Percentiles rank a stretch among this genome's conserved stretches.
Conservation (phyloP, 2,888 invertebrate genomes). For the Xanthorhoe spadicearia region DNA sequence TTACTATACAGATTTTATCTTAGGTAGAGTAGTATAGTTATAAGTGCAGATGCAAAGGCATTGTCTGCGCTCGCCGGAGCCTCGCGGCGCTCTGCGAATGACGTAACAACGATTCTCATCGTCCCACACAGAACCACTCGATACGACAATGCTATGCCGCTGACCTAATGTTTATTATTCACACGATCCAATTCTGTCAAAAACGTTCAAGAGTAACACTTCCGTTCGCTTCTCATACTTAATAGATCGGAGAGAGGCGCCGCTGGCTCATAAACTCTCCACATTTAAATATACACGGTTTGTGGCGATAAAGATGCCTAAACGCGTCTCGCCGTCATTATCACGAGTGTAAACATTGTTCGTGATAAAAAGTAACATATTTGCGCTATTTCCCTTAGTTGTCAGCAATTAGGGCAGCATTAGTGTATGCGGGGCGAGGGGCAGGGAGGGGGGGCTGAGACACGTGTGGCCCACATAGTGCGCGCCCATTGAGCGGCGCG, state of each 20-base stretch:
- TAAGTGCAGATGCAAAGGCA: constrained; percentile 33
- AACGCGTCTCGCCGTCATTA: constrained; percentile 61
- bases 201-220: constrained; percentile 59
- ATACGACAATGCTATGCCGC: constrained; percentile 59
- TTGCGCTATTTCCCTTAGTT: constrained; percentile 80
- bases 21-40: not conserved
- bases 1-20: not conserved
- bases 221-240: constrained; percentile 59
- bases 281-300: constrained; percentile 31
- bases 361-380: constrained; percentile 73
- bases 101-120: constrained; percentile 56
- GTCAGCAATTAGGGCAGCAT: constrained; percentile 78
- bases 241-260: constrained; percentile 54
- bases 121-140: constrained; percentile 55
- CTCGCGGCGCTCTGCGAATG: constrained; percentile 47
- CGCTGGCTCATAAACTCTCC: constrained; percentile 37
- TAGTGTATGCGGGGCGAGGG: constrained; percentile 57
- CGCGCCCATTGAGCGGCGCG: constrained; percentile 71
- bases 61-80: constrained; percentile 57
- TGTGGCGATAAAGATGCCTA: constrained; percentile 50
- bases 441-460: constrained; percentile 57
- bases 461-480: constrained; percentile 82
- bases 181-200: constrained; percentile 73
- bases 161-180: constrained; percentile 70
- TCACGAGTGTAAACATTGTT: constrained; percentile 68